Base-by-base conservation (phyloP, 2,888 invertebrate species). In the Rhodophaea formosa region DNA sequence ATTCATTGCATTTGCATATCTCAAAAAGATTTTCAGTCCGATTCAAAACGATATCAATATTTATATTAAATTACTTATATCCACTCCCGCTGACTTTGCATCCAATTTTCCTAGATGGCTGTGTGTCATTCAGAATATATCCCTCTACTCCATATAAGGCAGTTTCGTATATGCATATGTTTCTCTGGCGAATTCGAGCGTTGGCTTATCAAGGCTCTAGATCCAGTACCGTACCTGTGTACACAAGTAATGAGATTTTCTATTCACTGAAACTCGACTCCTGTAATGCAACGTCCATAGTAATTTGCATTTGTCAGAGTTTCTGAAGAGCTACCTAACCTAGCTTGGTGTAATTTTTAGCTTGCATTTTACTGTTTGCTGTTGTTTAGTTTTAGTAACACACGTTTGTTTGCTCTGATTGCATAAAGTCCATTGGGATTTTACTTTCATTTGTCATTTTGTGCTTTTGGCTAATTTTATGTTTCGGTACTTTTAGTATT, bases 161-260 rank as follows among this genome's bases (percentile, higher is more conserved):
- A 17, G 17, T 51, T 12, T 16, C 29, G 29, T 49, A 14, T 42
- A 15, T 49, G 43, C 42, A 62, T 64, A 62, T 67, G 69, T 71
- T 67, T 69, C 71, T 74, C 65, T 70, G 65, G 68, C 70, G 70
- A 71, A 72, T 74, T 69, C 64, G 67, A 68, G 68, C 62, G 64
- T 73, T 71, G 65, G 65, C 69, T 76, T 78, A 79, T 77, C 79
- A 73, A 71, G 68, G 72, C 77, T 69, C 68, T 72, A 71, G 68
- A 73, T 77, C 68, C 68, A 68, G 67, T 67, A 66, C 63, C 58
- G 62, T 70, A 72, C 63, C 65, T 70, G 65, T 69, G 65, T 71
- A 72, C 69, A 72, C 70, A 69, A 70, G 67, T 74, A 72, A 75
- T 75, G 70, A 72, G 68, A 72, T 76, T 74, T 74, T 66, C 70